Percentiles rank a stretch among this genome's conserved stretches.
Conservation (phyloP, 2,113 vertebrate species). For the Paradisaea rubra region DNA sequence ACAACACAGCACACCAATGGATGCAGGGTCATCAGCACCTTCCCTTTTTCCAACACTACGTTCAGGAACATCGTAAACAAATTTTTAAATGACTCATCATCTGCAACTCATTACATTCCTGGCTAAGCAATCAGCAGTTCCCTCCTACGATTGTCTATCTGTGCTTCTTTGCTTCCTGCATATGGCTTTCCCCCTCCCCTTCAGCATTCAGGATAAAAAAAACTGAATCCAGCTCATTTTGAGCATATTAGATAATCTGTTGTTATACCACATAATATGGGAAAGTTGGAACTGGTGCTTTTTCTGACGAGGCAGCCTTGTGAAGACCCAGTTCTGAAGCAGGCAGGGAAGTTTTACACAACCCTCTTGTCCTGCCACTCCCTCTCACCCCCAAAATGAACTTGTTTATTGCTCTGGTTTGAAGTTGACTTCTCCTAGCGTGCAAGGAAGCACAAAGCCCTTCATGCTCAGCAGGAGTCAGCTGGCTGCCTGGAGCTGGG, state of each 20-base stretch:
- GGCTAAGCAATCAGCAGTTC: background rate
- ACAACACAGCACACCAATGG: background rate
- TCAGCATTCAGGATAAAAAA: background rate
- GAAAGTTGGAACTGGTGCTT: background rate
- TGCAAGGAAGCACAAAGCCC: background rate
- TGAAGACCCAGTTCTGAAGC: background rate
- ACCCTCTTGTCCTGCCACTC: background rate
- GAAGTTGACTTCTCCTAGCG: background rate
- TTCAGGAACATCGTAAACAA: background rate
- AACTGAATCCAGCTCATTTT: background rate
- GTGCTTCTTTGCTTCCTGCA: background rate
- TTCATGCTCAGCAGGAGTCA: background rate
- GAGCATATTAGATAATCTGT: background rate
- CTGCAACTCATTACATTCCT: background rate
- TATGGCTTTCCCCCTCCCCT: background rate
- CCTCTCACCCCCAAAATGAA: background rate
- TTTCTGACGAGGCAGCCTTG: background rate
- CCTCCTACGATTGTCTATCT: background rate
- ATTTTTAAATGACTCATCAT: background rate
- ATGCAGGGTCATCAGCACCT: background rate
- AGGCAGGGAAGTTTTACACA: background rate
- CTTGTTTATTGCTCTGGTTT: background rate
- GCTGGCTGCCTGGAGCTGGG: background rate
- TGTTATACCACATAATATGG: background rate
- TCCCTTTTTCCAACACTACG: rapidly evolving